A percentile compares a stretch with the other conserved stretches of the same genome.
These are phyloP conservation scores for Garra rufa DNA, from an alignment of 2,113 vertebrate species.

Conservation along the genomic window DNA sequence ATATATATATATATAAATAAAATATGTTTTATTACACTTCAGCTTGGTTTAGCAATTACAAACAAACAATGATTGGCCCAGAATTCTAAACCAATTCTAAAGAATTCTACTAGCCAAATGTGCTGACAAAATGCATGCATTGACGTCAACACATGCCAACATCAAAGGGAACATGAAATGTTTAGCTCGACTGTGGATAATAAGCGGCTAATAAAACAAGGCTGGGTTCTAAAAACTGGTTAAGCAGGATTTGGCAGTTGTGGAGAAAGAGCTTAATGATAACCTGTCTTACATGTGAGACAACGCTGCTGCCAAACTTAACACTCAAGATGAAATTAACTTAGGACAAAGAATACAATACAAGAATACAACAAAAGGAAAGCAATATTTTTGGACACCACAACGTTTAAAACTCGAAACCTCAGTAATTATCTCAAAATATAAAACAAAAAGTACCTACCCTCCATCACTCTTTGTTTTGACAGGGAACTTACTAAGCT, in stretches of 20 bases:
- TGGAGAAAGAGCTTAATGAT: background rate
- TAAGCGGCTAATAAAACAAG: no score
- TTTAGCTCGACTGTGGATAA: background rate
- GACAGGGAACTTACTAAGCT: background rate
- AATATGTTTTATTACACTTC: no score
- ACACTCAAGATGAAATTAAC: background rate
- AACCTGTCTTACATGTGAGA: background rate
- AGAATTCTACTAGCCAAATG: no score
- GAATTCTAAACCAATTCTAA: no score
- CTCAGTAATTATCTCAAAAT: background rate
- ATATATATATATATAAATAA: no score
- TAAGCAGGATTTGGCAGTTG: background rate
- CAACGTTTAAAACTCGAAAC: background rate
- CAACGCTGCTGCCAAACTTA: background rate
- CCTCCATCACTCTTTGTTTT: background rate
- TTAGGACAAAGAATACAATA: background rate
- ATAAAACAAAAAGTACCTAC: background rate
- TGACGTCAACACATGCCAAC: background rate
- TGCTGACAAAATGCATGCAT: no score
- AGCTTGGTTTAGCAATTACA: no score
- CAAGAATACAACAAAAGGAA: background rate
- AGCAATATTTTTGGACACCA: background rate
- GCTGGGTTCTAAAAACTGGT: background rate
- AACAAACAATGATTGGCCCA: no score
- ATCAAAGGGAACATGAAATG: background rate